Evolutionary conservation across 2,113 vertebrate species (phyloP), one percentile per base, ranked within the genome.

Genomic region (Equus przewalskii): DNA sequence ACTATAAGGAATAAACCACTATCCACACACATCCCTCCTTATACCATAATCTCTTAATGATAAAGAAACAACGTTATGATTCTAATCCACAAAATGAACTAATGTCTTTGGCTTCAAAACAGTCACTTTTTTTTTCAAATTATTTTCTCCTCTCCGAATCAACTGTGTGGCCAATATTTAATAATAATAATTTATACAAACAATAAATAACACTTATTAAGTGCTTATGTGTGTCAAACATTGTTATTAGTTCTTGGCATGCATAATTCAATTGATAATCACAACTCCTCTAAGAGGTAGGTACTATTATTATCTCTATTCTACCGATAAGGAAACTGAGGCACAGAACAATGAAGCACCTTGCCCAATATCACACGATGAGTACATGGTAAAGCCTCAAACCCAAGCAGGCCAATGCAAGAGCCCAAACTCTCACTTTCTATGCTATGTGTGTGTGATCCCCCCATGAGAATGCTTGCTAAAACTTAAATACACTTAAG

Each of bases 1-100:
- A 87, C 54, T 11, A 51, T 12, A 89, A 80, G 88, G 15, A 49
- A 82, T 83, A 96, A 86, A 58, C 10, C 49, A 78, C 44, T 22
- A 79, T 7, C 8, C 33, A 14, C 1, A 41, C 9, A 56, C 49
- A 65, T 51, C 46, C 21, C 7, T 76, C 51, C 73, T 81, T 75
- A 80, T 2, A 72, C 41, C 18, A 60, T 54, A 90, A 78, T 84
- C 33, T 83, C 70, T 81, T 93, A 93, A 78, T n/a, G 9, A 92
- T 67, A 75, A 89, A 78, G 33, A 82, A 95, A 81, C 12, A 85
- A 64, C 30, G 41, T 60, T 75, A 58, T 54, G 26, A 49, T 91
- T 94, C 95, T 91, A 76, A 81, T 54, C 24, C 16, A 46, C 18
- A 49, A 91, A 73, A 91, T 30, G 72, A 96, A 96, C 46, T 88